Percentiles rank a stretch among this genome's conserved stretches.
Evolutionary conservation across 2,797 vertebrate species (phyloP).

Genomic region (Enoplosus armatus): DNA sequence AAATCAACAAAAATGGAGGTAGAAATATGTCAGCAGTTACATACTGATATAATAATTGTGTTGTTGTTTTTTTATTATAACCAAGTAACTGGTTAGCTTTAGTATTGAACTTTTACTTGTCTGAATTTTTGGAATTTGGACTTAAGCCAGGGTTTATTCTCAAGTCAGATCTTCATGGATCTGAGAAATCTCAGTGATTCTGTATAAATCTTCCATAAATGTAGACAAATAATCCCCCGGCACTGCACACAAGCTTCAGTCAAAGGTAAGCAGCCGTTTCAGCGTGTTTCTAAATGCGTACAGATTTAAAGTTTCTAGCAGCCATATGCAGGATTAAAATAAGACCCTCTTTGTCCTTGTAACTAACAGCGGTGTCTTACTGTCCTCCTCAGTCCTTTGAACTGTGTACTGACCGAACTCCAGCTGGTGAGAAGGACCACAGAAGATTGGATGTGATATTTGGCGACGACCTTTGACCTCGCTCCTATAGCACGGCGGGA

Average conservation of each 20-base stretch:
- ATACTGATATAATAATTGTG: background rate
- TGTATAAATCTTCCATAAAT: background rate
- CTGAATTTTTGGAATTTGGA: background rate
- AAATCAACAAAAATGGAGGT: background rate
- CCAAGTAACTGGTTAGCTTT: background rate
- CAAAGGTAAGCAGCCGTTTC: background rate
- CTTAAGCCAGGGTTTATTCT: background rate
- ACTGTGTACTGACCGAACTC: constrained; percentile 18
- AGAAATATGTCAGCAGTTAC: background rate
- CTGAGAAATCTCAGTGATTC: background rate
- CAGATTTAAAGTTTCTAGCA: background rate
- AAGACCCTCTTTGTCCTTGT: background rate
- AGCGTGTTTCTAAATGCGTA: background rate
- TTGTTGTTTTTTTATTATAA: too few relatives aligned
- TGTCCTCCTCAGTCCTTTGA: constrained; percentile 2
- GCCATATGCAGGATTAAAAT: background rate
- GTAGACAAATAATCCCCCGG: background rate
- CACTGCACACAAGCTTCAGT: background rate
- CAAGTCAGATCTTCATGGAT: background rate
- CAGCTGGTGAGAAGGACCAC: constrained; percentile 18
- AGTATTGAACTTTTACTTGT: background rate
- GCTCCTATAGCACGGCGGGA: constrained; percentile 47
- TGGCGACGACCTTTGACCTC: constrained; percentile 45
- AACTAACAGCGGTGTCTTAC: background rate
- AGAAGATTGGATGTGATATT: constrained; percentile 53